phyloP scores from a whole-genome alignment of 2,113 vertebrate genomes.

The Syrmaticus mikado region DNA sequence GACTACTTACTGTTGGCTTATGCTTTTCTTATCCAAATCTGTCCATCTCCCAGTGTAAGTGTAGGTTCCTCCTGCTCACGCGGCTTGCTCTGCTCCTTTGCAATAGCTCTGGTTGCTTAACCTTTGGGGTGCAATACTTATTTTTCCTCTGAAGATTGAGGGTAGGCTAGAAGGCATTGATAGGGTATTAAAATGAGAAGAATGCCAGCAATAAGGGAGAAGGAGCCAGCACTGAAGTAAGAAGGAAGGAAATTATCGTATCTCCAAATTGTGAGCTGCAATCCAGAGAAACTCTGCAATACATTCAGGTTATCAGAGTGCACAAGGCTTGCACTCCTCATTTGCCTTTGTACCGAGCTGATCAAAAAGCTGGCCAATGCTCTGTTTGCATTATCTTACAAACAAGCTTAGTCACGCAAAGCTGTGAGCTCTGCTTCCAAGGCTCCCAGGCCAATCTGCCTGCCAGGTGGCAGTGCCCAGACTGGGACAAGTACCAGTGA shows the following conservation, averaged over 20 bases:
- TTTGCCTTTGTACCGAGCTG: constrained; percentile 9
- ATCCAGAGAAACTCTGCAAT: background rate
- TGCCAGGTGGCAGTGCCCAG: background rate
- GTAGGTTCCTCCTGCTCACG: background rate
- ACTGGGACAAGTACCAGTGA: background rate
- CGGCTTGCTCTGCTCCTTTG: background rate
- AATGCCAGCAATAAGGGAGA: background rate
- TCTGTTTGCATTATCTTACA: background rate
- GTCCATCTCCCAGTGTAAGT: background rate
- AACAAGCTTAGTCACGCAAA: background rate
- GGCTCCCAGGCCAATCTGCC: background rate
- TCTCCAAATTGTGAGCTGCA: background rate
- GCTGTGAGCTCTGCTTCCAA: background rate
- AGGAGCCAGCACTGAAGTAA: background rate
- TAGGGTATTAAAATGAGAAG: constrained; percentile 16
- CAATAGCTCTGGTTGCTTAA: constrained; percentile 48
- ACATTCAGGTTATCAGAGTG: background rate
- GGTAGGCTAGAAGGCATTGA: background rate
- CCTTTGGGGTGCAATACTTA: background rate
- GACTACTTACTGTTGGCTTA: background rate
- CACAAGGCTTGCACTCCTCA: background rate
- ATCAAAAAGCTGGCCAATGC: background rate
- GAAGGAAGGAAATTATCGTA: background rate
- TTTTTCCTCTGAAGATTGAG: background rate
- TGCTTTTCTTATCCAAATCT: background rate